Evolutionary conservation across 1,140 invertebrate species (phyloP).

Genomic region (Physella acuta): DNA sequence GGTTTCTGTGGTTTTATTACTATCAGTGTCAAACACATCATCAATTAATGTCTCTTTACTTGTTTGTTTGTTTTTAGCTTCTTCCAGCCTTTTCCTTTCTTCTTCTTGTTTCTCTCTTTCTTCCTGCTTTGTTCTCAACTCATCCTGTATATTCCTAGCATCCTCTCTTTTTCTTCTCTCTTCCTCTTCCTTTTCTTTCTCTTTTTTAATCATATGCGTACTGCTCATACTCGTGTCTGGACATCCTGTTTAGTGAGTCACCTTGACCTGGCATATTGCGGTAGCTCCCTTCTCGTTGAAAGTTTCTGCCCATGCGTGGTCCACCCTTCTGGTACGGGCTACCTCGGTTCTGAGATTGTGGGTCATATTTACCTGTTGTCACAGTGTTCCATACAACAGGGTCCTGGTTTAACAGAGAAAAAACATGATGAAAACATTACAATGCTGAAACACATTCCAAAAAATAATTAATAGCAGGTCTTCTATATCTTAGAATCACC

Average conservation of each 20-base stretch:
- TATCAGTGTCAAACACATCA: conserved; percentile 24
- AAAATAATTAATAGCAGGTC: too few species aligned
- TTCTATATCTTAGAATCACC: too few species aligned
- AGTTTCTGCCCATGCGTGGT: conserved; percentile 7
- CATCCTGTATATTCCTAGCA: background rate
- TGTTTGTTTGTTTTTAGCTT: background rate
- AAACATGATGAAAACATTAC: too few species aligned
- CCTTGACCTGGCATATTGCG: background rate
- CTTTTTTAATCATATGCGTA: conserved; percentile 14
- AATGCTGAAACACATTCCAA: too few species aligned
- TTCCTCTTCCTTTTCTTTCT: background rate
- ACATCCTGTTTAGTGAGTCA: background rate
- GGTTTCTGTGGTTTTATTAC: background rate
- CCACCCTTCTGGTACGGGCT: conserved; percentile 14
- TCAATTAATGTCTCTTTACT: conserved; percentile 26
- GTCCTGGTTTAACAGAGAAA: conserved; percentile 9
- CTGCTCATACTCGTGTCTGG: conserved; percentile 21
- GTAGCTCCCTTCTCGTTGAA: conserved; percentile 4
- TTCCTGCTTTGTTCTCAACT: background rate
- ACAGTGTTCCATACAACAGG: conserved; percentile 23
- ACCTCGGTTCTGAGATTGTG: background rate
- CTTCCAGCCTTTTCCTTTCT: too few species aligned
- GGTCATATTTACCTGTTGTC: conserved; percentile 21
- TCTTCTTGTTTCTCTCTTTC: background rate
- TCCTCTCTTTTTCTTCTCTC: background rate